Evolutionary conservation across 1,140 invertebrate genomes (phyloP), one percentile per base, ranked within the genome.

Genomic region (Sminthurinus signatus): DNA sequence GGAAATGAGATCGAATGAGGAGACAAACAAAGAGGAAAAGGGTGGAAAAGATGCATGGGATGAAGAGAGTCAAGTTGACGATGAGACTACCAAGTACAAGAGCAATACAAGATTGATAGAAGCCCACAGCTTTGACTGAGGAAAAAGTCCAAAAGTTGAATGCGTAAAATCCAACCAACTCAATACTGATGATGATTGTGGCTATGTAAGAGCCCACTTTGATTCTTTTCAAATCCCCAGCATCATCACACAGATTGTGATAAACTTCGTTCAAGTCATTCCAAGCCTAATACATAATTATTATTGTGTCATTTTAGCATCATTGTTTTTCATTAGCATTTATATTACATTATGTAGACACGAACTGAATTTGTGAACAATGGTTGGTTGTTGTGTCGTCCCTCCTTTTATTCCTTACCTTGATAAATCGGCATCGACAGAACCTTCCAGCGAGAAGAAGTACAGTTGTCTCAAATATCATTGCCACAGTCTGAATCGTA

Each of bases 241-340:
- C 61, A 21, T 52, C 57, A 46, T 70, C 68, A 23, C 68, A 70
- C 21, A 70, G 51, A 15, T 25, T 48, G 32, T 70, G 64, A 32
- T 61, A 66, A 36, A 70, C 64, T 39, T 56, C 48, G 28, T 66
- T 66, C 19, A 70, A 28, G 0, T 56, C 64, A 23, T 1, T n/a
- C 64, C 64, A 66, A n/a, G 64, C 68, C 68, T 66, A n/a, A 39
- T 21, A 51, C n/a, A n/a, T n/a, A n/a, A n/a, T n/a, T n/a, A n/a
- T n/a, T n/a, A n/a, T n/a, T n/a, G n/a, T n/a, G n/a, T n/a, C n/a
- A n/a, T n/a, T n/a, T 5, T 25, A 32, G n/a, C 5, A 55, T 23
- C 10, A 25, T 10, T 12, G 39, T 50, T 29, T 25, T 31, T 29
- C 4, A 60, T 54, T 44, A 19, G 4, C 8, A 12, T 48, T 21